Percentiles rank a stretch among this genome's conserved stretches.
These are phyloP conservation scores for Callipepla squamata DNA, from an alignment of 2,113 vertebrate genomes.

Conservation along the genomic window DNA sequence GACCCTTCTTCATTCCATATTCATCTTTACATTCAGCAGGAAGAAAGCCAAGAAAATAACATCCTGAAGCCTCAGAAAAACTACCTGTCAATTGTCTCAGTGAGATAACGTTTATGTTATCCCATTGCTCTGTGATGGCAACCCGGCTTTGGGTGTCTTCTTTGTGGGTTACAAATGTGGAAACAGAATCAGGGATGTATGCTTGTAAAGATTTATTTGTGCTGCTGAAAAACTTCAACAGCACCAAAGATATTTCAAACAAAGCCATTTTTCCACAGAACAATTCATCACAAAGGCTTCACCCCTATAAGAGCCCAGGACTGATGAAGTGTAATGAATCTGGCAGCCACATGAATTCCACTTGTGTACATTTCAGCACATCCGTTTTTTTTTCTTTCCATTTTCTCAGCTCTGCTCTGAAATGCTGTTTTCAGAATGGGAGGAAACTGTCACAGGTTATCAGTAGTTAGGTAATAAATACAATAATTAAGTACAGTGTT, in stretches of 20 bases:
- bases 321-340: constrained; percentile 64
- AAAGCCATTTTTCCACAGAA: constrained; percentile 64
- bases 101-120: neutral
- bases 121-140: neutral
- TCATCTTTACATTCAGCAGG: neutral
- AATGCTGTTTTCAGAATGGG: neutral
- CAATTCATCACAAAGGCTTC: constrained; percentile 46
- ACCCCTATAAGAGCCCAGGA: constrained; percentile 32
- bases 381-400: neutral
- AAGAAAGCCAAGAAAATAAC: neutral
- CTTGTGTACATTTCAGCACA: constrained; percentile 21
- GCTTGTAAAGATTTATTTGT: neutral
- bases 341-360: constrained; percentile 49
- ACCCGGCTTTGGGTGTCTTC: neutral
- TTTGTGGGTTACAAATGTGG: neutral
- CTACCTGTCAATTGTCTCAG: neutral
- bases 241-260: constrained; percentile 62
- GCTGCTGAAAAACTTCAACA: constrained; percentile 46
- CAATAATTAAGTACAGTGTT: neutral
- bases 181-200: neutral
- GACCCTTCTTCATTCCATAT: neutral
- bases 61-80: neutral
- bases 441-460: constrained; percentile 31
- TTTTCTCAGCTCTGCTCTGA: neutral
- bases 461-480: constrained; percentile 30